Evolutionary conservation across 2,113 vertebrate genomes (phyloP).

Genomic region (Datnioides undecimradiatus): DNA sequence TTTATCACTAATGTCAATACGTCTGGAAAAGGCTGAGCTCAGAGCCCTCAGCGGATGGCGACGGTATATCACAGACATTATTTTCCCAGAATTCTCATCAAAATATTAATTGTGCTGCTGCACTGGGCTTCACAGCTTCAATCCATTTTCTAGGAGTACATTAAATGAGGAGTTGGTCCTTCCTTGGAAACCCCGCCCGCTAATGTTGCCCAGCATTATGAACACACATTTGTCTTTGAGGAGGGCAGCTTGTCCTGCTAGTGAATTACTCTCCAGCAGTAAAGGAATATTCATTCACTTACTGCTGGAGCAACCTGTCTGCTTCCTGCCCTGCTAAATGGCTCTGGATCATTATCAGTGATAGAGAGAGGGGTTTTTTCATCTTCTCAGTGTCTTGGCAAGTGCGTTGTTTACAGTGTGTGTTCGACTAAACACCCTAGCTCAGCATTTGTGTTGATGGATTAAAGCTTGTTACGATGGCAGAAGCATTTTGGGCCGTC

Average conservation of each 20-base stretch:
- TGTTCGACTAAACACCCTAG: slow-evolving; percentile 49
- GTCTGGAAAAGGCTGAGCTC: slow-evolving; percentile 43
- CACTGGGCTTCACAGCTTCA: slow-evolving; percentile 36
- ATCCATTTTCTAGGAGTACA: slow-evolving; percentile 64
- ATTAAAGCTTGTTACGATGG: slow-evolving; percentile 66
- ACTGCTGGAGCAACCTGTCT: slow-evolving; percentile 65
- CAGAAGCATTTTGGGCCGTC: slow-evolving; percentile 53
- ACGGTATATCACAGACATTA: slow-evolving; percentile 60
- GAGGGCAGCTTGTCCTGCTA: slow-evolving; percentile 62
- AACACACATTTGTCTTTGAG: slow-evolving; percentile 73
- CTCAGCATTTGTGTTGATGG: slow-evolving; percentile 72
- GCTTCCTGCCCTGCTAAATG: slow-evolving; percentile 71
- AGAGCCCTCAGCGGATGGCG: slow-evolving; percentile 31
- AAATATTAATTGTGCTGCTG: slow-evolving; percentile 67
- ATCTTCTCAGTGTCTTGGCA: slow-evolving; percentile 41
- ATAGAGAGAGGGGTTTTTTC: slow-evolving; percentile 50
- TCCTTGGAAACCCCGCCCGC: slow-evolving; percentile 41
- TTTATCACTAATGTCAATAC: slow-evolving; percentile 50
- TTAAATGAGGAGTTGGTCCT: slow-evolving; percentile 72
- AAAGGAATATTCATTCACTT: slow-evolving; percentile 77
- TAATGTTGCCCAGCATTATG: slow-evolving; percentile 63
- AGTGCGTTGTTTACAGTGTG: slow-evolving; percentile 71
- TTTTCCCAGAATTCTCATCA: slow-evolving; percentile 66
- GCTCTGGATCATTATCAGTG: slow-evolving; percentile 70
- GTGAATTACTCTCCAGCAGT: slow-evolving; percentile 74